Conservation (phyloP, 2,113 vertebrate genomes). For the Xenopus borealis region DNA sequence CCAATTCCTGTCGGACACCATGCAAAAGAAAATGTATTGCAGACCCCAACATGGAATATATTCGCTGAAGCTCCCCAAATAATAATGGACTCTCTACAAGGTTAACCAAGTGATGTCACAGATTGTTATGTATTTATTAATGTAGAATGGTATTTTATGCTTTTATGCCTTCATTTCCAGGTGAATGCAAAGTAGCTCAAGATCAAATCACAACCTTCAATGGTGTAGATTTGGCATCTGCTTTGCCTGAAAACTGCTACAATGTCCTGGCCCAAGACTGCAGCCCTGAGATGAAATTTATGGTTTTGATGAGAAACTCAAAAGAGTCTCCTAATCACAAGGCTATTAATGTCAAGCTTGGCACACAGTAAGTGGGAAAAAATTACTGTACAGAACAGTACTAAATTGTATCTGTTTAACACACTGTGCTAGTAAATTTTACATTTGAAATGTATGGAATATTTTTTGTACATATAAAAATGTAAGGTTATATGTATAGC, state of each 20-base stretch:
- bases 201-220: constrained; percentile 70
- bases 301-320: constrained; percentile 69
- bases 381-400: neutral
- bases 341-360: constrained; percentile 63
- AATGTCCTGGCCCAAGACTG: constrained; percentile 77
- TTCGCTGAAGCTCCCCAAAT: constrained; percentile 18
- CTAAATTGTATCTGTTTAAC: neutral
- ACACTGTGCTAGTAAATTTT: neutral
- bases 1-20: constrained; percentile 3
- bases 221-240: constrained; percentile 53
- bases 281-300: constrained; percentile 71
- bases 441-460: neutral
- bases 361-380: constrained; percentile 65
- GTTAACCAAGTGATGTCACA: neutral
- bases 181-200: constrained; percentile 50
- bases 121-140: neutral
- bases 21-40: neutral
- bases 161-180: constrained; percentile 46
- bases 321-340: constrained; percentile 50
- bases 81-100: constrained; percentile 10
- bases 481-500: no score
- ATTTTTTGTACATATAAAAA: no score
- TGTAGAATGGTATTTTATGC: neutral
- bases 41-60: constrained; percentile 25
- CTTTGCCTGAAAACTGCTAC: constrained; percentile 70